Conservation (phyloP, 2,797 vertebrate species). For the Chanos chanos region DNA sequence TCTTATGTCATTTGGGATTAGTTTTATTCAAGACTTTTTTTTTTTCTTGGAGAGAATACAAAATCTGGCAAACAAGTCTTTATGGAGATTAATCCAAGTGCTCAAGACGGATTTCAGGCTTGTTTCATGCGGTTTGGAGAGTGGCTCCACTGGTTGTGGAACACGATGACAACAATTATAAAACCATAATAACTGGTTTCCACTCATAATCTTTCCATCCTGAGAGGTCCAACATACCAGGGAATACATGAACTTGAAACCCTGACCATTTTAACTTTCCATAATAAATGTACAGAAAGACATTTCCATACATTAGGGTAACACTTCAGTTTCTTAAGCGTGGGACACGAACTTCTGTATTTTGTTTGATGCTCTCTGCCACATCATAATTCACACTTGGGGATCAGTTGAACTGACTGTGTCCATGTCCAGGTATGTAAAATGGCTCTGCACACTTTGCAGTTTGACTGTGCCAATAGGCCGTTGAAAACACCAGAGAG, state of each 20-base stretch:
- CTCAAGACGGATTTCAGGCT: constrained; percentile 13
- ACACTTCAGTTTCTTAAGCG: too few species aligned
- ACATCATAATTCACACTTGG: too few species aligned
- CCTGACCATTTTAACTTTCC: background rate
- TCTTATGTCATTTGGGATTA: too few species aligned
- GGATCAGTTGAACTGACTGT: too few species aligned
- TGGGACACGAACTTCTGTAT: too few species aligned
- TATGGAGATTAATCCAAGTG: background rate
- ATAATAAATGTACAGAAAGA: background rate
- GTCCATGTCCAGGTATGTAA: too few species aligned
- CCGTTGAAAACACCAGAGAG: too few species aligned
- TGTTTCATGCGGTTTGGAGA: background rate
- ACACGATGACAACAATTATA: constrained; percentile 12
- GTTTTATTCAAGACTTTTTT: too few species aligned
- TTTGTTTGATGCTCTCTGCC: too few species aligned
- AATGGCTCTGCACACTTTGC: too few species aligned
- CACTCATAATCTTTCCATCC: constrained; percentile 12
- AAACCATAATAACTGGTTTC: constrained; percentile 32
- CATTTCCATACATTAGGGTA: too few species aligned
- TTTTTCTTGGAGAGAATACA: background rate
- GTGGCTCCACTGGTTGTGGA: background rate
- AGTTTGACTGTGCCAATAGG: too few species aligned
- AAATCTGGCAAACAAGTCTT: background rate
- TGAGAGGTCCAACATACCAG: background rate
- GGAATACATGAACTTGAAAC: background rate